Evolutionary conservation across 2,797 vertebrate genomes (phyloP).

Genomic region (Triplophysa yarkandensis): DNA sequence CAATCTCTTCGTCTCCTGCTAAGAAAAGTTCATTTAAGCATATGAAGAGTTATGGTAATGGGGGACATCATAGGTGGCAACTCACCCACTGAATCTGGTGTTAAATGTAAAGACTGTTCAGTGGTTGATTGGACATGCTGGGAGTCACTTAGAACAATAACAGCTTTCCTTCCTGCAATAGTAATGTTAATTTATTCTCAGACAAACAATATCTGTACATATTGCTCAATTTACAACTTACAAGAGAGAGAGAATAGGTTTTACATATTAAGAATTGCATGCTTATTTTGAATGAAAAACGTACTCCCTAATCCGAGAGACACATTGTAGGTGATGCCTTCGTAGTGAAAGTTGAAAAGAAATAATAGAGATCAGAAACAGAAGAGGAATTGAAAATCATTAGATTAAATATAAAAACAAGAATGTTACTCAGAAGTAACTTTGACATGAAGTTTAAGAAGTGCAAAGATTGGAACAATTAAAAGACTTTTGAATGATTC

Average conservation of each 20-base stretch:
- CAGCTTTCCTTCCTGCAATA: slow-evolving; percentile 52
- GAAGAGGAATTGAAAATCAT: not conserved
- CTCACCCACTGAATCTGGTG: slow-evolving; percentile 44
- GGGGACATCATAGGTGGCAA: not conserved
- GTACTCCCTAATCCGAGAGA: slow-evolving; percentile 58
- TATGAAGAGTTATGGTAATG: not conserved
- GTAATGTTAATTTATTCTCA: not conserved
- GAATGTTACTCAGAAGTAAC: not conserved
- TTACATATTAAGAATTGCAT: not conserved
- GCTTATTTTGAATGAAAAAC: slow-evolving; percentile 27
- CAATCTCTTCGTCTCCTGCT: slow-evolving; percentile 54
- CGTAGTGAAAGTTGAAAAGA: slow-evolving; percentile 29
- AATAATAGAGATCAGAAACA: slow-evolving; percentile 20
- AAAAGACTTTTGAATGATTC: not conserved
- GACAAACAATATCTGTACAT: not conserved
- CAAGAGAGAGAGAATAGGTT: not conserved
- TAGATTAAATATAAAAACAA: not conserved
- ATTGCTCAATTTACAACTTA: too few species aligned
- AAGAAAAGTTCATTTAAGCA: not conserved
- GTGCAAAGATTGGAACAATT: not conserved
- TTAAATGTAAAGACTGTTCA: slow-evolving; percentile 23
- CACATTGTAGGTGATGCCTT: slow-evolving; percentile 57
- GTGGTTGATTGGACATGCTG: slow-evolving; percentile 43
- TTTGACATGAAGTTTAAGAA: not conserved
- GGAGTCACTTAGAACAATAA: slow-evolving; percentile 52